Percentiles rank a stretch among this genome's conserved stretches.
phyloP scores from a whole-genome alignment of 1,140 invertebrate species.

The Contarinia nasturtii region DNA sequence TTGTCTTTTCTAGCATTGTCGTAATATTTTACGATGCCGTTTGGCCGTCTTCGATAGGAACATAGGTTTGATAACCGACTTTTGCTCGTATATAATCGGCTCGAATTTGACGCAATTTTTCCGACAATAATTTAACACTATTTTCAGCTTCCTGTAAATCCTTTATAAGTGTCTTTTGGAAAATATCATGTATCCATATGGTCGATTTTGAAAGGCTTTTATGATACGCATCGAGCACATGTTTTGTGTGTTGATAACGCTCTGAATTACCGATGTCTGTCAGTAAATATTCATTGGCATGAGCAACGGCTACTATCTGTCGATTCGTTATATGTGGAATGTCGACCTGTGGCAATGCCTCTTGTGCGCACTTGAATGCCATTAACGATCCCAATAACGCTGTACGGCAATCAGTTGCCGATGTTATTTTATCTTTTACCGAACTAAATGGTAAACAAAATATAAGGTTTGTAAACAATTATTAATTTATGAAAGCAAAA shows the following conservation, averaged over 20 bases:
- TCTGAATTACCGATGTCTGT: slow-evolving; percentile 19
- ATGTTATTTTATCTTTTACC: slow-evolving; percentile 15
- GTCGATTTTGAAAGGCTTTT: slow-evolving; percentile 15
- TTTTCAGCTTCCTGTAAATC: slow-evolving; percentile 19
- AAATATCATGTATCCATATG: slow-evolving; percentile 19
- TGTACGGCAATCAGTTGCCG: slow-evolving; percentile 16
- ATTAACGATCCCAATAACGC: slow-evolving; percentile 15
- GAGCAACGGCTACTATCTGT: slow-evolving; percentile 18
- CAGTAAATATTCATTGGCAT: slow-evolving; percentile 18
- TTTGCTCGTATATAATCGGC: slow-evolving; percentile 7
- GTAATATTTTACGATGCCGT: no score
- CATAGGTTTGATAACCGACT: background rate
- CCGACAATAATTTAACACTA: slow-evolving; percentile 11
- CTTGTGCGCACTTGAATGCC: slow-evolving; percentile 17
- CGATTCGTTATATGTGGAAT: slow-evolving; percentile 18
- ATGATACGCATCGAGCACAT: slow-evolving; percentile 16
- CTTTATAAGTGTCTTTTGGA: slow-evolving; percentile 15
- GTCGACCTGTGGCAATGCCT: slow-evolving; percentile 19
- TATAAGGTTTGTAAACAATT: background rate
- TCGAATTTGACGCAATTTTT: slow-evolving; percentile 15
- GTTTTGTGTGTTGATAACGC: slow-evolving; percentile 17
- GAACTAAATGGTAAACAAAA: slow-evolving; percentile 8
- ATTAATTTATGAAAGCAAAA: background rate
- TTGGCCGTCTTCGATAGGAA: background rate
- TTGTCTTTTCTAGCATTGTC: no score